Conservation (phyloP, 2,113 vertebrate species). For the Microcebus lehilahytsara region DNA sequence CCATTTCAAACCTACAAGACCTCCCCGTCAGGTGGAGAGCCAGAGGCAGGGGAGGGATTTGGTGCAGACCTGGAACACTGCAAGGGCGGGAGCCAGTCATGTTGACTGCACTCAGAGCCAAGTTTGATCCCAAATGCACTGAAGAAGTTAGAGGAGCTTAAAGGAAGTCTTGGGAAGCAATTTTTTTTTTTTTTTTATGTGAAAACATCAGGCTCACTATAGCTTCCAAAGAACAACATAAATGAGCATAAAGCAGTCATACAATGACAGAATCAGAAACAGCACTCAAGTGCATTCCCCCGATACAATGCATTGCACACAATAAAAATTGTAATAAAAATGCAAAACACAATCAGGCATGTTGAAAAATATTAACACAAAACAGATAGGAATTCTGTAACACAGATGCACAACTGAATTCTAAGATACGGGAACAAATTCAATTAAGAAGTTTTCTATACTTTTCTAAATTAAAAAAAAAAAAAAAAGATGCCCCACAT, state of each 20-base stretch:
- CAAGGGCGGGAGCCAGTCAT: background rate
- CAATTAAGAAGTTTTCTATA: slow-evolving; percentile 61
- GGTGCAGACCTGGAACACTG: background rate
- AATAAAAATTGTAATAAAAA: slow-evolving; percentile 58
- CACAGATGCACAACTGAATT: slow-evolving; percentile 37
- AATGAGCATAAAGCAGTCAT: slow-evolving; percentile 13
- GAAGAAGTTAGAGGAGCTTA: slow-evolving; percentile 63
- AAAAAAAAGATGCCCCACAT: slow-evolving; percentile 29
- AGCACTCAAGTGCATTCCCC: slow-evolving; percentile 35
- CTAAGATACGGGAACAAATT: slow-evolving; percentile 60
- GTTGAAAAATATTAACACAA: slow-evolving; percentile 48
- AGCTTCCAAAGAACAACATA: slow-evolving; percentile 47
- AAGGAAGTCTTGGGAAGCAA: background rate
- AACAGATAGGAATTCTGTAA: background rate
- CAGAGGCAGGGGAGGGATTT: background rate
- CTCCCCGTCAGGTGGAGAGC: background rate
- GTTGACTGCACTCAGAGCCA: background rate
- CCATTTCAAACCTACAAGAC: background rate
- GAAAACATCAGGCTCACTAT: slow-evolving; percentile 52
- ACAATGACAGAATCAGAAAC: background rate
- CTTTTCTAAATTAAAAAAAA: slow-evolving; percentile 66
- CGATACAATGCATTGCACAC: slow-evolving; percentile 37
- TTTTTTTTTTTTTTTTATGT: background rate
- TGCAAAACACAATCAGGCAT: slow-evolving; percentile 12
- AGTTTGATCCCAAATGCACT: background rate